Percentiles rank a stretch among this genome's conserved stretches.
Evolutionary conservation across 2,113 vertebrate genomes (phyloP).

Genomic region (Engystomops pustulosus): DNA sequence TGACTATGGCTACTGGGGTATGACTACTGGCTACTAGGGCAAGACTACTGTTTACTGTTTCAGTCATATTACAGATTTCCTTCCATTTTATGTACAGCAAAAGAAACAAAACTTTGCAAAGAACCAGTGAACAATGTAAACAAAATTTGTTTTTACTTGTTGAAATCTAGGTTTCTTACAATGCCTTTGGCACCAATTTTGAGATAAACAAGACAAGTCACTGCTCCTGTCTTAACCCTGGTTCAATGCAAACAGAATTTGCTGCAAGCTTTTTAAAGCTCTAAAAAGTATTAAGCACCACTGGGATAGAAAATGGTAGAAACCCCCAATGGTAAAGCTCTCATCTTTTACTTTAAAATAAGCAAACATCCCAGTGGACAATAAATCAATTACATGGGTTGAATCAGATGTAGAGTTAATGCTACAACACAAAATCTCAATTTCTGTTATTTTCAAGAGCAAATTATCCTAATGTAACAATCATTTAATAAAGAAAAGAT

Average conservation of each 20-base stretch:
- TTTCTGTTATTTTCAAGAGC: neutral
- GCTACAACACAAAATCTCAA: neutral
- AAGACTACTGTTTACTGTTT: no score
- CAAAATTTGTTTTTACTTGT: slow-evolving; percentile 44
- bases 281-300: slow-evolving; percentile 44
- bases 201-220: slow-evolving; percentile 42
- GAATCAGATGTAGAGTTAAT: neutral
- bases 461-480: neutral
- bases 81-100: neutral
- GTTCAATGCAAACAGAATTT: slow-evolving; percentile 58
- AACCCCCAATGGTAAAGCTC: slow-evolving; percentile 8
- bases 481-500: neutral
- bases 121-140: slow-evolving; percentile 14
- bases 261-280: slow-evolving; percentile 51
- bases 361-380: slow-evolving; percentile 11
- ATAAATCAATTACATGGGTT: slow-evolving; percentile 29
- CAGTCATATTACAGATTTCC: no score
- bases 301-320: slow-evolving; percentile 24
- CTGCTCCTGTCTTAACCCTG: slow-evolving; percentile 48
- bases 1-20: no score
- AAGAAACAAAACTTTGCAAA: neutral
- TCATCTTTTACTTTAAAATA: slow-evolving; percentile 35
- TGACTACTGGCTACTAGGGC: no score
- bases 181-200: slow-evolving; percentile 51
- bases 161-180: slow-evolving; percentile 41